Conservation (phyloP, 2,113 vertebrate species). For the Diadophis punctatus region DNA sequence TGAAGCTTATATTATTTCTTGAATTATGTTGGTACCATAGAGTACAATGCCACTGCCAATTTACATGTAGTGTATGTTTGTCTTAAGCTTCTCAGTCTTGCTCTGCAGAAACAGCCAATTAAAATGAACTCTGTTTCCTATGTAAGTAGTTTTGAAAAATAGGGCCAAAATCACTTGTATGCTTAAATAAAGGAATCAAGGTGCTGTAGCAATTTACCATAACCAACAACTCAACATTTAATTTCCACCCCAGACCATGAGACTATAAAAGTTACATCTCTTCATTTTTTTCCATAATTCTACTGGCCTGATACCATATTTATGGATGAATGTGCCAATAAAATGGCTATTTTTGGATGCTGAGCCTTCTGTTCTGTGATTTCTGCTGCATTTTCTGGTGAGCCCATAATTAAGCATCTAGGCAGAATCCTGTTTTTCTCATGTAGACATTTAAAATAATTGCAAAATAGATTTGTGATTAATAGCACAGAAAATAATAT, state of each 20-base stretch:
- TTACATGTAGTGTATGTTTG: neutral
- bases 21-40: neutral
- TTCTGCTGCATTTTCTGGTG: slow-evolving; percentile 12
- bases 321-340: slow-evolving; percentile 23
- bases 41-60: neutral
- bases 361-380: slow-evolving; percentile 30
- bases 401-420: slow-evolving; percentile 23
- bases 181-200: slow-evolving; percentile 12
- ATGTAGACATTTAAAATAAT: slow-evolving; percentile 12
- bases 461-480: slow-evolving; percentile 1
- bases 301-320: slow-evolving; percentile 26
- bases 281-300: slow-evolving; percentile 4
- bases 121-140: neutral
- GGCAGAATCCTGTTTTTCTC: slow-evolving; percentile 4
- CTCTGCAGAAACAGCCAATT: neutral
- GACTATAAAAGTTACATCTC: slow-evolving; percentile 19
- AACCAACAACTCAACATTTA: slow-evolving; percentile 6
- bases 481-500: neutral
- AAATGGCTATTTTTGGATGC: slow-evolving; percentile 25
- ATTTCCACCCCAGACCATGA: slow-evolving; percentile 9
- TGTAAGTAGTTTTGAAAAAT: neutral
- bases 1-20: neutral
- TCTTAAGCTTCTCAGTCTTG: neutral
- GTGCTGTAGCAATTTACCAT: slow-evolving; percentile 6
- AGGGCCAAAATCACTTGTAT: neutral